Base-by-base conservation (phyloP, 2,888 invertebrate genomes). In the Meiosimyza decipiens region DNA sequence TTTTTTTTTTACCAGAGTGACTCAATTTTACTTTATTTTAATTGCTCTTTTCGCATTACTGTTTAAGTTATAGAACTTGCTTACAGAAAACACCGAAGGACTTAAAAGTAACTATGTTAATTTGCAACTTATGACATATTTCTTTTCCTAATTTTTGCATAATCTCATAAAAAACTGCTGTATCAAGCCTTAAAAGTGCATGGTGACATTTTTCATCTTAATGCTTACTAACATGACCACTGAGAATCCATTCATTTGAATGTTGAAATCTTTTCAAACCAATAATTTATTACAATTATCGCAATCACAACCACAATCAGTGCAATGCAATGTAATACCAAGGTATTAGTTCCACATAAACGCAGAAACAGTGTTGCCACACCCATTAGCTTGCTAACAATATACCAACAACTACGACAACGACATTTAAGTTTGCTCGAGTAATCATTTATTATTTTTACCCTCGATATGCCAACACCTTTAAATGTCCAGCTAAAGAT, bases 281-380 rank as follows among this genome's bases (percentile, higher is more conserved):
- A 54, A 63, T 70, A 70, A 70, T 70, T 70, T 63, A 70, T 63
- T 70, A 62, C 70, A 62, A 70, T 70, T 70, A 70, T 70, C 70
- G 63, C 63, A 15, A 69, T 22, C 50, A 49, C 57, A 59, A 60
- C 49, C 59, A 15, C 54, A 63, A 52, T 63, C 70, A 52, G 28
- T 62, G 70, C 54, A 69, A 47, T 52, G 51, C 52, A 63, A 54
- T 52, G 33, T 22, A 28, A 28, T 28, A 28, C 28, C 22, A 40
- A 63, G 70, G 40, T 22, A 52, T 63, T 63, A 52, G 51, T 51
- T 51, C 55, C 52, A 55, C 16, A n/a, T 9, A 65, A n/a, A 33
- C 59, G 28, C 57, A 55, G 15, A 40, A 12, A 49, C 28, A 60
- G 40, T 16, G n/a, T 7, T n/a, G 6, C 15, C 2, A 59, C 52